Percentiles rank a stretch among this genome's conserved stretches.
phyloP scores from a whole-genome alignment of 2,888 invertebrate species.

The Agonopterix alstromeriana region DNA sequence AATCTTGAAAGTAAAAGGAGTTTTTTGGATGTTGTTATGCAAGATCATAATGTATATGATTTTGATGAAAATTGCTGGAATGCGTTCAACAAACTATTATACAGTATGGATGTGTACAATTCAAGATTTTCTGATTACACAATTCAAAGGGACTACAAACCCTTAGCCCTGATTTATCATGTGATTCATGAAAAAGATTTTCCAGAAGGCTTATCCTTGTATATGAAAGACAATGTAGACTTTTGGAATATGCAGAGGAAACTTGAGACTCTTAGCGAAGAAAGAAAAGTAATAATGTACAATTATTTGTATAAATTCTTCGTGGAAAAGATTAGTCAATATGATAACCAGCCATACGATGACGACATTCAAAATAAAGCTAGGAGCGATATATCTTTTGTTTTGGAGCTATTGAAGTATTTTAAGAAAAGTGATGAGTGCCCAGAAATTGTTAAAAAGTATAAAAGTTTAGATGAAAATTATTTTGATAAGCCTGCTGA shows the following conservation, averaged over 20 bases:
- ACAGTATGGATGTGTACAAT: conserved; percentile 36
- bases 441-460: conserved; percentile 20
- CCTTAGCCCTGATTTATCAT: conserved; percentile 26
- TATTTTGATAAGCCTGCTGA: neutral
- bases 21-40: conserved; percentile 30
- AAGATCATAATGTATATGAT: conserved; percentile 28
- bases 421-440: conserved; percentile 29
- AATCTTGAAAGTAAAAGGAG: conserved; percentile 18
- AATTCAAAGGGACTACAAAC: too few relatives aligned
- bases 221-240: neutral
- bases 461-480: neutral
- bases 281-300: conserved; percentile 14
- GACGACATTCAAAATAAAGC: conserved; percentile 16
- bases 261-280: conserved; percentile 13
- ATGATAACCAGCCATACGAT: conserved; percentile 16
- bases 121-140: too few relatives aligned
- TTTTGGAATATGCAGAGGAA: conserved; percentile 3
- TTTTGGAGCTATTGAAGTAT: conserved; percentile 20
- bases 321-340: conserved; percentile 19
- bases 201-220: conserved; percentile 15
- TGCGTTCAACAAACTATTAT: conserved; percentile 35
- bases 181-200: conserved; percentile 31
- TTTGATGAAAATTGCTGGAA: conserved; percentile 39
- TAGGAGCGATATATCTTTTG: conserved; percentile 11
- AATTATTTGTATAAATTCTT: conserved; percentile 21